A percentile compares a stretch with the other conserved stretches of the same genome.
Evolutionary conservation across 2,888 invertebrate genomes (phyloP).

Genomic region (Dyspetes luteomarginatus): DNA sequence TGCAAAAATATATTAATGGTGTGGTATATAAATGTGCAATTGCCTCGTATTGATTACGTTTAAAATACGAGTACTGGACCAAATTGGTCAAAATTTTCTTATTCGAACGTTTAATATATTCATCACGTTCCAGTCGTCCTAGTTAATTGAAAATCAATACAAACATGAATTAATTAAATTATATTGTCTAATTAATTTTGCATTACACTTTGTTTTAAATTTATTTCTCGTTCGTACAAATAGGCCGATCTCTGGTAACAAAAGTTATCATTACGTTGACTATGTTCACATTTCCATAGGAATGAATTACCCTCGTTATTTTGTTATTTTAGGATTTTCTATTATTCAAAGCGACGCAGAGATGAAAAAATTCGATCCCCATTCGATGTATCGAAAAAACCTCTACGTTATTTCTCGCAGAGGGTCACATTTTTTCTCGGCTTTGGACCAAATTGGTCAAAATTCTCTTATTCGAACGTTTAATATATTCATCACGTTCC

Average conservation of each 20-base stretch:
- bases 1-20: too few species aligned
- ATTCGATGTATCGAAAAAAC: background rate
- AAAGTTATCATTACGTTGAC: too few species aligned
- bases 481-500: background rate
- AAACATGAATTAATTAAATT: background rate
- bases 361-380: background rate
- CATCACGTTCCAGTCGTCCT: background rate
- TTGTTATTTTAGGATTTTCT: background rate
- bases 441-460: background rate
- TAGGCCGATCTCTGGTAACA: too few species aligned
- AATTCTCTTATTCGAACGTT: background rate
- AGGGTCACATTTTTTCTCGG: background rate
- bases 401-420: constrained; percentile 10
- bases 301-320: background rate
- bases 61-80: too few species aligned
- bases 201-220: too few species aligned
- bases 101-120: background rate
- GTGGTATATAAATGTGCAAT: too few species aligned
- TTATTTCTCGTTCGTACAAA: too few species aligned
- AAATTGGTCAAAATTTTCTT: background rate
- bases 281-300: background rate
- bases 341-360: background rate
- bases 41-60: too few species aligned
- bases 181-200: too few species aligned
- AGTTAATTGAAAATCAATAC: background rate